Percentiles rank a stretch among this genome's conserved stretches.
phyloP scores from a whole-genome alignment of 2,113 vertebrate genomes.

The Shinisaurus crocodilurus region DNA sequence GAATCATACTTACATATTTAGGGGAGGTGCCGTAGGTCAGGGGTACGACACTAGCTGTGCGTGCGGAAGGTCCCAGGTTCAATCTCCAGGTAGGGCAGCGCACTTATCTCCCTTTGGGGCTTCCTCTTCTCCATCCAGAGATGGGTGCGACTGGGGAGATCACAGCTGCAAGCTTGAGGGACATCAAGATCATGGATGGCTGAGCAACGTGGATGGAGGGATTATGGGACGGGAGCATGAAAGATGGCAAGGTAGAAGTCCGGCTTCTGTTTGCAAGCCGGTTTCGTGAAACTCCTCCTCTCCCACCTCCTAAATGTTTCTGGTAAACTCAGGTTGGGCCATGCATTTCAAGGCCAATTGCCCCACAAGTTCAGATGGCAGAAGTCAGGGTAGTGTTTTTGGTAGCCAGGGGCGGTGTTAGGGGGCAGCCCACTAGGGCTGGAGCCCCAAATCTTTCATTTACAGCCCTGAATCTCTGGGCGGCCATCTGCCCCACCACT shows the following conservation, averaged over 20 bases:
- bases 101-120: slow-evolving; percentile 47
- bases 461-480: no score
- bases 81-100: no score
- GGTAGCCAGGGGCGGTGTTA: no score
- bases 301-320: background rate
- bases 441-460: no score
- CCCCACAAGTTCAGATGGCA: background rate
- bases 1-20: no score
- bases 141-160: slow-evolving; percentile 87
- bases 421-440: no score
- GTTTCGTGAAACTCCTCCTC: background rate
- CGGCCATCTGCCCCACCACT: no score
- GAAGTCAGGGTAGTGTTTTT: background rate
- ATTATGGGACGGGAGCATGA: slow-evolving; percentile 72
- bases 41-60: no score
- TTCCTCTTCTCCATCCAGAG: slow-evolving; percentile 70
- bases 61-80: no score
- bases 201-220: slow-evolving; percentile 74
- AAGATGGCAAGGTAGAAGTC: slow-evolving; percentile 77
- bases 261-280: background rate
- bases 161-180: slow-evolving; percentile 87
- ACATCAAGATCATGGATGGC: slow-evolving; percentile 84
- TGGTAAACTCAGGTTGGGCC: background rate
- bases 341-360: background rate
- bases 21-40: no score